A percentile compares a stretch with the other conserved stretches of the same genome.
Evolutionary conservation across 2,888 invertebrate genomes (phyloP).

Genomic region (Drosophila hamatofila): DNA sequence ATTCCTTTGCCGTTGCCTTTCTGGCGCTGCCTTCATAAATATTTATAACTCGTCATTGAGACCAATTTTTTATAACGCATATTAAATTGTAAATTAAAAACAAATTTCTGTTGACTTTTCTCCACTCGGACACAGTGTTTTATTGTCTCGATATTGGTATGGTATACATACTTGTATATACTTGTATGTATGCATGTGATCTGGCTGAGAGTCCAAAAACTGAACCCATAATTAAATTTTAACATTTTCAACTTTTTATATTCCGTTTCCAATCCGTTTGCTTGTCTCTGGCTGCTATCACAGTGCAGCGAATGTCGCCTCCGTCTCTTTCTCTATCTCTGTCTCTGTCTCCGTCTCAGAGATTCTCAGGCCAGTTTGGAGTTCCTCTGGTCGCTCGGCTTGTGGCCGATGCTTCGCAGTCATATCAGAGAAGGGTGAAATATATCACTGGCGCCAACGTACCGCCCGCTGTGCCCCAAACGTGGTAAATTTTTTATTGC

Average conservation of each 20-base stretch:
- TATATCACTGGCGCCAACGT: constrained; percentile 84
- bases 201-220: constrained; percentile 32
- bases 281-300: constrained; percentile 23
- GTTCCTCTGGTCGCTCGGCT: constrained; percentile 13
- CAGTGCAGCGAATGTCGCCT: constrained; percentile 48
- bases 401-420: constrained; percentile 29
- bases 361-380: constrained; percentile 56
- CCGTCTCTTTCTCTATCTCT: constrained; percentile 10
- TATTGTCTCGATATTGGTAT: constrained; percentile 64
- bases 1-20: constrained; percentile 35
- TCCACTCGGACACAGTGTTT: constrained; percentile 62
- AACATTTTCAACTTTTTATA: constrained; percentile 77
- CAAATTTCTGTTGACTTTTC: constrained; percentile 80
- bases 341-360: constrained; percentile 16
- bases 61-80: constrained; percentile 80
- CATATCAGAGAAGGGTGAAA: constrained; percentile 74
- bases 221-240: constrained; percentile 79
- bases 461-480: constrained; percentile 82
- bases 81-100: constrained; percentile 81
- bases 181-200: constrained; percentile 26
- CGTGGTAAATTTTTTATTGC: constrained; percentile 79
- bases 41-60: constrained; percentile 78
- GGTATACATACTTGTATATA: not conserved
- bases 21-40: constrained; percentile 71
- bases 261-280: constrained; percentile 28